phyloP scores from a whole-genome alignment of 2,797 vertebrate genomes.

The Odontamblyopus lacepedii region DNA sequence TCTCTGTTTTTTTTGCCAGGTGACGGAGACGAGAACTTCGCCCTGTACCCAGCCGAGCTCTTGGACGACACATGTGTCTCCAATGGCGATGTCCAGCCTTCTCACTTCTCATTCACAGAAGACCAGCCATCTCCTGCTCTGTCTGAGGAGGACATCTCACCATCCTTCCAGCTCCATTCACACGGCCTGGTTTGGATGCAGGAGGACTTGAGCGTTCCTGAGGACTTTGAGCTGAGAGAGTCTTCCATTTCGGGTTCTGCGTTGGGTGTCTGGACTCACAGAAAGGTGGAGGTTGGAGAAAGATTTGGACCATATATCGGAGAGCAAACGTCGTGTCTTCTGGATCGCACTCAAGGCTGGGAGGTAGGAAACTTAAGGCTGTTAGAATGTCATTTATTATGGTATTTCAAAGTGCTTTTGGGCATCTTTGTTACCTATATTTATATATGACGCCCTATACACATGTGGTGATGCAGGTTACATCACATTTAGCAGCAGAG shows the following conservation, averaged over 20 bases:
- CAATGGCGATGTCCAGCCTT: conserved; percentile 73
- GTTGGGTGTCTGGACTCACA: conserved; percentile 92
- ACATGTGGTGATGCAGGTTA: no score
- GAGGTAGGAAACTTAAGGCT: conserved; percentile 84
- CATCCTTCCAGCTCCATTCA: conserved; percentile 79
- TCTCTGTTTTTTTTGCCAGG: conserved; percentile 74
- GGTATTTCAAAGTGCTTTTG: background rate
- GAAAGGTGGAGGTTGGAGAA: conserved; percentile 88
- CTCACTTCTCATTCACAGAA: conserved; percentile 67
- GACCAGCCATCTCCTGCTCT: conserved; percentile 82
- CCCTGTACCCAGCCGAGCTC: conserved; percentile 81
- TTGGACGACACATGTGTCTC: conserved; percentile 80
- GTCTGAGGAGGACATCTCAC: conserved; percentile 84
- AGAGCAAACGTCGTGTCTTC: conserved; percentile 80
- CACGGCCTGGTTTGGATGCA: conserved; percentile 81
- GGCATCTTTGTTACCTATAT: background rate
- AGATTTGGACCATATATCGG: conserved; percentile 91
- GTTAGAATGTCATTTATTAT: no score
- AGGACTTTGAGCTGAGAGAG: conserved; percentile 92
- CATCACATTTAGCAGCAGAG: no score
- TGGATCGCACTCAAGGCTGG: conserved; percentile 86
- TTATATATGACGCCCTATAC: no score
- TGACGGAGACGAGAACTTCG: conserved; percentile 83
- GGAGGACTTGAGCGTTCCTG: conserved; percentile 83
- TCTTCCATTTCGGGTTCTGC: conserved; percentile 81